Evolutionary conservation across 2,888 invertebrate species (phyloP), one percentile per base, ranked within the genome.

Genomic region (Aromia moschata): DNA sequence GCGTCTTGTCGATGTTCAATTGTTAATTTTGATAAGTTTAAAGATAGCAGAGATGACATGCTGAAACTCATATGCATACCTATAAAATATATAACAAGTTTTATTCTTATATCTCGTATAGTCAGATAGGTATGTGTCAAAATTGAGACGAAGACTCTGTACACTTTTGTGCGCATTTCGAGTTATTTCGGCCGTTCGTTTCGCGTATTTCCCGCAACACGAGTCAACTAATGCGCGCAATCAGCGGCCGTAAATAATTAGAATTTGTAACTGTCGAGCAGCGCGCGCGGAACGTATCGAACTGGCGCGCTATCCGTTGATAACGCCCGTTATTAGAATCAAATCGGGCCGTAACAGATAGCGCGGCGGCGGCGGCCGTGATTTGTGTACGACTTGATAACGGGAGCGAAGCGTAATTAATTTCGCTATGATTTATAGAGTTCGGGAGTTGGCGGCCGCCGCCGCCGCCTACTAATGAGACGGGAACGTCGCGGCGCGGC

Each of bases 371-470:
- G n/a, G n/a, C n/a, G n/a, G n/a, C 68, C 69, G 71, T 79, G 80
- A 80, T 80, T 80, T 80, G 79, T 79, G 79, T 75, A 77, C 76
- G 71, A 73, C 74, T 74, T 77, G 79, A 79, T 79, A 80, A 78
- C 77, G 74, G 72, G 56, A 74, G 73, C 73, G 77, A 76, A 77
- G 74, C 68, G 77, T 77, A 78, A 80, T 80, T 79, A 80, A 79
- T 80, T 80, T 77, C 66, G 70, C 65, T 67, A 74, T 77, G 76
- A 77, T 78, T 76, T 76, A n/a, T n/a, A 76, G 73, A 64, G 65
- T 61, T 65, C 47, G 11, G 55, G 43, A 57, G 54, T 63, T 63
- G 55, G n/a, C n/a, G n/a, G n/a, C n/a, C 46, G 33, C 41, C 25
- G 71, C 68, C 74, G 75, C 72, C 74, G 75, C 72, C 56, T 74